Evolutionary conservation across 2,113 vertebrate species (phyloP).

Genomic region (rabbit (Oryctolagus cuniculus)): DNA sequence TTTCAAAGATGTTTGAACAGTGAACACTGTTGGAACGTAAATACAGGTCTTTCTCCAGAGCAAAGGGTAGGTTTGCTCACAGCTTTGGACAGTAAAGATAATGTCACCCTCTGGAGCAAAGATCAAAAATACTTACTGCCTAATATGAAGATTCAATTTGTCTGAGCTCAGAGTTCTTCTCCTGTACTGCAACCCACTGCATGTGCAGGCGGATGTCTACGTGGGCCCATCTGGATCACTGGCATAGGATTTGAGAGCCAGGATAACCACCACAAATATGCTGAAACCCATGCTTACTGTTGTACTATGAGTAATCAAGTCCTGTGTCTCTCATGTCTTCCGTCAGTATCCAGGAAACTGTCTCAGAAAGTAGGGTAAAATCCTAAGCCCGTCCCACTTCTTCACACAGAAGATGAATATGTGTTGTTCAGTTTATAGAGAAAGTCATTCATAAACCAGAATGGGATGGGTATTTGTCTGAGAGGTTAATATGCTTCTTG

Average conservation of each 20-base stretch:
- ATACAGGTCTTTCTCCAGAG: neutral
- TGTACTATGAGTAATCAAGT: neutral
- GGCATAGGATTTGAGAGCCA: neutral
- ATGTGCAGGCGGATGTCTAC: neutral
- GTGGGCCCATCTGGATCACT: neutral
- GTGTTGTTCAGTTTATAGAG: neutral
- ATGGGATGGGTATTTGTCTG: neutral
- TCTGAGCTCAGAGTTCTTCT: neutral
- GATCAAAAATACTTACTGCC: neutral
- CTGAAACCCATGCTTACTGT: neutral
- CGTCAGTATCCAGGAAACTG: neutral
- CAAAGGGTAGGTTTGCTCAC: neutral
- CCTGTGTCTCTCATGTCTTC: conserved; percentile 24
- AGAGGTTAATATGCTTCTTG: no score
- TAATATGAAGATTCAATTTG: conserved; percentile 11
- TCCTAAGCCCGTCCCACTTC: neutral
- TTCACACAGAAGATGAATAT: conserved; percentile 1
- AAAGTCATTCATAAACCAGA: neutral
- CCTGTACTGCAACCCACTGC: neutral
- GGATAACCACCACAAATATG: neutral
- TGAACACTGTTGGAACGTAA: neutral
- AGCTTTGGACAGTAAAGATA: conserved; percentile 11
- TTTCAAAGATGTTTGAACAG: conserved; percentile 41
- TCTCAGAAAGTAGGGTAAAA: neutral
- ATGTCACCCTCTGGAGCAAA: neutral